These are phyloP conservation scores for Trachelipus rathkii DNA, from an alignment of 1,140 invertebrate genomes.

Conservation along the genomic window DNA sequence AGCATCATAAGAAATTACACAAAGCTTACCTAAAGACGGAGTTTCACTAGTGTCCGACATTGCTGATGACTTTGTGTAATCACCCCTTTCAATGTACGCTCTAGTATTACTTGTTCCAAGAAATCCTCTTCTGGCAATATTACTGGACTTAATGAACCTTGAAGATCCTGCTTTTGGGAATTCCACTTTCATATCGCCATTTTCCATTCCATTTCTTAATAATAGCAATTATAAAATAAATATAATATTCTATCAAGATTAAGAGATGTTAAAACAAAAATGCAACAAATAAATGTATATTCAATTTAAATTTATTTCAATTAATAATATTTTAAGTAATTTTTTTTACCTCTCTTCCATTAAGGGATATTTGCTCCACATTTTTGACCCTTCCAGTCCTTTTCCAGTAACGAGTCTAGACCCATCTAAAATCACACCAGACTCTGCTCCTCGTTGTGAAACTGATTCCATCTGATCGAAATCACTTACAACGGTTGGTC, in stretches of 20 bases:
- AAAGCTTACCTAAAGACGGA: conserved; percentile 63
- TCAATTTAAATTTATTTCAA: no score
- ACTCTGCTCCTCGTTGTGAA: conserved; percentile 33
- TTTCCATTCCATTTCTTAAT: background rate
- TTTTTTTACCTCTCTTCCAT: conserved; percentile 31
- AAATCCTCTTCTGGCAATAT: conserved; percentile 65
- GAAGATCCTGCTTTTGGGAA: conserved; percentile 28
- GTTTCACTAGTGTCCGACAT: conserved; percentile 92
- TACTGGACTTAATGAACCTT: conserved; percentile 71
- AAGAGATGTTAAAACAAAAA: no score
- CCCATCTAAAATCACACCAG: background rate
- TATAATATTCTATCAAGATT: background rate
- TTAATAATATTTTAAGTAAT: no score
- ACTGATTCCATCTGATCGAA: conserved; percentile 36
- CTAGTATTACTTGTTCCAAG: conserved; percentile 76
- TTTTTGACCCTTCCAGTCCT: conserved; percentile 30
- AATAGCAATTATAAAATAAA: no score
- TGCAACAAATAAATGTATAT: no score
- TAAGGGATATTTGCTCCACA: conserved; percentile 35
- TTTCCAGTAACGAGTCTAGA: background rate
- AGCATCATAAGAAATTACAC: no score
- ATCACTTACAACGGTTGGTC: conserved; percentile 11
- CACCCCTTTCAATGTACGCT: conserved; percentile 63
- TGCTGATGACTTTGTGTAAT: conserved; percentile 71
- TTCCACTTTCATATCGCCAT: conserved; percentile 4